Percentiles rank a stretch among this genome's conserved stretches.
phyloP scores from a whole-genome alignment of 2,888 invertebrate genomes.

The Dermolepida albohirtum region DNA sequence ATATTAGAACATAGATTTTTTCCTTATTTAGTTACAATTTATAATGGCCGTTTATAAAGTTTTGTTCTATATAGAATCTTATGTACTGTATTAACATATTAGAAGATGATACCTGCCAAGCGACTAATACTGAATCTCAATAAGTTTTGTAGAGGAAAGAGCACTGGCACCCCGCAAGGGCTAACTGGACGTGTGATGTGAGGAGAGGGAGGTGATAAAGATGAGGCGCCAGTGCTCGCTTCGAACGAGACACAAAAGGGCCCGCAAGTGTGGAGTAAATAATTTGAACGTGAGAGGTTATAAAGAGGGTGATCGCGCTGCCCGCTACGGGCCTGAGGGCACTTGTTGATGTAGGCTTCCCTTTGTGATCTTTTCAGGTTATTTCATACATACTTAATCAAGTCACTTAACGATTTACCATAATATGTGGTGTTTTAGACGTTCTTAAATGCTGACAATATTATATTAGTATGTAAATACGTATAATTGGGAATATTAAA shows the following conservation, averaged over 20 bases:
- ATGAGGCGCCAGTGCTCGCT: conserved; percentile 63
- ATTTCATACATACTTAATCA: conserved; percentile 38
- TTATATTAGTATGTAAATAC: no score
- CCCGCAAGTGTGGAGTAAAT: conserved; percentile 62
- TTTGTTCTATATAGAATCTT: no score
- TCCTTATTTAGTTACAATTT: no score
- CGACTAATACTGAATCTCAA: conserved; percentile 33
- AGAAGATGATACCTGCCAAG: no score
- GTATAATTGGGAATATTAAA: no score
- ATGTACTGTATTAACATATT: no score
- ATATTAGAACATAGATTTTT: no score
- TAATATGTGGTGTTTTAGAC: conserved; percentile 23
- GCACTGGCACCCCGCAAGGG: conserved; percentile 48
- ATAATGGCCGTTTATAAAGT: no score
- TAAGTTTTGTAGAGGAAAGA: conserved; percentile 48
- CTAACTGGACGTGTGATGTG: conserved; percentile 47
- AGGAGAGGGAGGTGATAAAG: conserved; percentile 55
- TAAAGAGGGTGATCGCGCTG: conserved; percentile 66
- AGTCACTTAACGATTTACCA: conserved; percentile 34
- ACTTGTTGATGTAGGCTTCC: conserved; percentile 40
- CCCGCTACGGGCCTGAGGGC: conserved; percentile 32
- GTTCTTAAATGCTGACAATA: no score
- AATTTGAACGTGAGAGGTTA: conserved; percentile 62
- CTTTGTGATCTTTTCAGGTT: conserved; percentile 38
- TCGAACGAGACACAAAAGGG: conserved; percentile 66